Conservation (phyloP, 2,888 invertebrate species). For the Dolichopus griseipennis region DNA sequence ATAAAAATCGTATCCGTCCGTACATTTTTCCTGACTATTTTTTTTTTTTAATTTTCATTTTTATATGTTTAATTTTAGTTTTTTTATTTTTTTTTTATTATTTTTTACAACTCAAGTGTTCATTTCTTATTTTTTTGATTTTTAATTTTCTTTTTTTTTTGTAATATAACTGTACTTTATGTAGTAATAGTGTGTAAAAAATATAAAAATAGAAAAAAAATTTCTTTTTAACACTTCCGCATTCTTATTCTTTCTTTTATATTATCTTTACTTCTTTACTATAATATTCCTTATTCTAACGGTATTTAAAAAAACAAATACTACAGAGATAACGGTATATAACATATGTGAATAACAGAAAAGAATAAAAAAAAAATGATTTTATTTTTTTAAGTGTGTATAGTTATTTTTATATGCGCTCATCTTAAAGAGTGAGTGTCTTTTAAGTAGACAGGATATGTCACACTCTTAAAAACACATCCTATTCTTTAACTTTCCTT, state of each 20-base stretch:
- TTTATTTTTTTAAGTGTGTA: too few species aligned
- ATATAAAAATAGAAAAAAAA: conserved; percentile 1
- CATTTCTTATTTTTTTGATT: neutral
- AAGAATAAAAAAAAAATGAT: too few species aligned
- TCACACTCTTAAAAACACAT: conserved; percentile 2
- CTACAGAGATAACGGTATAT: neutral
- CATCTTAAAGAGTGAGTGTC: neutral
- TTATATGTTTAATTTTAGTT: too few species aligned
- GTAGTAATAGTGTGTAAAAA: neutral
- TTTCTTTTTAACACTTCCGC: neutral
- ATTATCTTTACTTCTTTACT: neutral
- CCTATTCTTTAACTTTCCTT: neutral
- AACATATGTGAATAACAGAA: too few species aligned
- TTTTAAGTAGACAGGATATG: conserved; percentile 6
- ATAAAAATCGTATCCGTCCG: neutral
- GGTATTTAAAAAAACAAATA: neutral
- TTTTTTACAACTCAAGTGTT: neutral
- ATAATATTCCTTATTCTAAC: neutral
- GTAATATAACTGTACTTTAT: neutral
- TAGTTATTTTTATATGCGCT: conserved; percentile 6
- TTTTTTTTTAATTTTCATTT: neutral
- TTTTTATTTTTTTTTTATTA: neutral
- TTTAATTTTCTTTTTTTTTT: neutral
- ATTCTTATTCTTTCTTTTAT: neutral
- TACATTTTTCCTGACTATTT: neutral